Evolutionary conservation across 2,888 invertebrate genomes (phyloP), one percentile per base, ranked within the genome.

Genomic region (Thera britannica): DNA sequence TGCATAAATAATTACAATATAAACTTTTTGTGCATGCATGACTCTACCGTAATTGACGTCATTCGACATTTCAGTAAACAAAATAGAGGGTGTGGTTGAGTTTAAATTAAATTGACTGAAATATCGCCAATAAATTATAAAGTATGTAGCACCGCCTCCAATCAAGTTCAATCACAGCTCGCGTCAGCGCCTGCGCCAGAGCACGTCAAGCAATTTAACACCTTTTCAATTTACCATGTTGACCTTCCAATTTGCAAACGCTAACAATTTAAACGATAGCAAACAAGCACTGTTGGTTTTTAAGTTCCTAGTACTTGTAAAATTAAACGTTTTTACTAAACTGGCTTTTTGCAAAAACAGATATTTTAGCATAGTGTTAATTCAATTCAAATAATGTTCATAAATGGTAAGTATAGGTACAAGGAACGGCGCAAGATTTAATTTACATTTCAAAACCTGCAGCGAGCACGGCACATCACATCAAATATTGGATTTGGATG

Each of bases 91-190:
- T 82, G 83, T 80, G 80, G 74, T 74, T 66, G 8, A 71, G 65
- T 67, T 54, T 41, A 59, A 70, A 36, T 36, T 7, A 11, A 54
- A 77, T 73, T 72, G 65, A 68, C 70, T 67, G 49, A 75, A 72
- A 76, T 76, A 70, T 71, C 72, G 75, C 74, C 76, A 80, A 82
- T 81, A 82, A 81, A 80, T 82, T 65, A 76, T 73, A 82, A 80
- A 79, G 52, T 72, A 77, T 68, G 75, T 70, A 78, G 72, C 76
- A 78, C 78, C 79, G 83, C 81, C 80, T 73, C 77, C 81, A 85
- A 87, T 87, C 78, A 85, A 79, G 72, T 80, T 83, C 83, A 87
- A 86, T 87, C 78, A 80, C 72, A 66, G 75, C 68, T 57, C 65
- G 70, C 77, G 79, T 75, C 78, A 73, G 74, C 62, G 73, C 72